A percentile compares a stretch with the other conserved stretches of the same genome.
Evolutionary conservation across 2,888 invertebrate species (phyloP).

Genomic region (Drosophila fulvimacula): DNA sequence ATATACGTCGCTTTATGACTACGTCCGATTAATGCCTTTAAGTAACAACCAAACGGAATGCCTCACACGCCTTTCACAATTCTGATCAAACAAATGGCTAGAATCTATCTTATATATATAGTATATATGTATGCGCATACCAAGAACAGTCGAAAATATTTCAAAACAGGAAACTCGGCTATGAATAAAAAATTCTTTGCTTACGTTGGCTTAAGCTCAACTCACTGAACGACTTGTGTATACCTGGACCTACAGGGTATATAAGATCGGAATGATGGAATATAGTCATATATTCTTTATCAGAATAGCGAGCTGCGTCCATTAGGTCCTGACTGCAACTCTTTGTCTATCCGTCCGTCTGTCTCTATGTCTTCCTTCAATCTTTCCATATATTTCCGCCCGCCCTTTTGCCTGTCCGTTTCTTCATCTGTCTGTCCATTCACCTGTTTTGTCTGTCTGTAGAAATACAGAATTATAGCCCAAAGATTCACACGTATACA

Average conservation of each 20-base stretch:
- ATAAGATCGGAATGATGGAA: background rate
- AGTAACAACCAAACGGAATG: slow-evolving; percentile 17
- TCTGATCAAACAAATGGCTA: slow-evolving; percentile 6
- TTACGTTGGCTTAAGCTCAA: too few relatives aligned
- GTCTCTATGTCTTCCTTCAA: too few relatives aligned
- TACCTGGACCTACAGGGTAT: background rate
- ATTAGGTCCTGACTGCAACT: background rate
- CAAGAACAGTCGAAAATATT: background rate
- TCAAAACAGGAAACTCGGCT: background rate
- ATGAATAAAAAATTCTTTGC: background rate
- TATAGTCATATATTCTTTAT: background rate
- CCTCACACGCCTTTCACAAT: slow-evolving; percentile 47
- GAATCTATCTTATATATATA: slow-evolving; percentile 1
- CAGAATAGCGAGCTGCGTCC: too few relatives aligned
- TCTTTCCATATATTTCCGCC: background rate
- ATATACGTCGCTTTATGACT: slow-evolving; percentile 25
- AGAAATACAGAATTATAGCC: background rate
- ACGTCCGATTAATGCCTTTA: slow-evolving; percentile 41
- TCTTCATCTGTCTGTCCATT: background rate
- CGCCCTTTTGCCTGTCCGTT: background rate
- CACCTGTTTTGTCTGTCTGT: background rate
- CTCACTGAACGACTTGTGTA: background rate
- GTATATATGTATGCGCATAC: background rate
- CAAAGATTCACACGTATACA: background rate
- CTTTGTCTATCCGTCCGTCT: background rate